Conservation (phyloP, 2,113 vertebrate species). For the Hippolais icterina region DNA sequence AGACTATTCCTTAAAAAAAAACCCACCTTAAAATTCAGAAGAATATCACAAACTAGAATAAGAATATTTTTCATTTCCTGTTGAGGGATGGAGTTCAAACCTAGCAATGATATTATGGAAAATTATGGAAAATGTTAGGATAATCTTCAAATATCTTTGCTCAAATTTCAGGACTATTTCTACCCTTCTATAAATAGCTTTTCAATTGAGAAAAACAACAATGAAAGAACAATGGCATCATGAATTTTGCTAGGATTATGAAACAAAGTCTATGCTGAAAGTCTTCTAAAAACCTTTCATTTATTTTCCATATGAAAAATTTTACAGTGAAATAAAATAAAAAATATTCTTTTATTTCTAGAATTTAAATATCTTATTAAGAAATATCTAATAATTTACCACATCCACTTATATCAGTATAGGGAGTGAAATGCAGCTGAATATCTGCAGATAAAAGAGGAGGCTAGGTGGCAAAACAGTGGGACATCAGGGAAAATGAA, state of each 20-base stretch:
- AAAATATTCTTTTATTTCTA: background rate
- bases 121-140: background rate
- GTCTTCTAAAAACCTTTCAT: background rate
- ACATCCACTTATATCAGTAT: background rate
- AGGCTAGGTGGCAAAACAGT: background rate
- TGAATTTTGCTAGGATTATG: background rate
- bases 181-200: background rate
- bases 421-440: background rate
- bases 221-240: background rate
- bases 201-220: background rate
- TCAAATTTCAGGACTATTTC: background rate
- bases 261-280: background rate
- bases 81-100: background rate
- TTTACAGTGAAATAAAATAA: background rate
- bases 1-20: background rate
- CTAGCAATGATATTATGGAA: background rate
- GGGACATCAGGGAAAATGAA: background rate
- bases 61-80: background rate
- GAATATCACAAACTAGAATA: background rate
- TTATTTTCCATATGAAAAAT: background rate
- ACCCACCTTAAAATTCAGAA: background rate
- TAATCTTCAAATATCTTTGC: background rate
- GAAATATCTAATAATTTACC: background rate
- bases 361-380: background rate
- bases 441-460: background rate